A percentile compares a stretch with the other conserved stretches of the same genome.
phyloP scores from a whole-genome alignment of 1,140 invertebrate species.

The Lamellibrachia luymesi region DNA sequence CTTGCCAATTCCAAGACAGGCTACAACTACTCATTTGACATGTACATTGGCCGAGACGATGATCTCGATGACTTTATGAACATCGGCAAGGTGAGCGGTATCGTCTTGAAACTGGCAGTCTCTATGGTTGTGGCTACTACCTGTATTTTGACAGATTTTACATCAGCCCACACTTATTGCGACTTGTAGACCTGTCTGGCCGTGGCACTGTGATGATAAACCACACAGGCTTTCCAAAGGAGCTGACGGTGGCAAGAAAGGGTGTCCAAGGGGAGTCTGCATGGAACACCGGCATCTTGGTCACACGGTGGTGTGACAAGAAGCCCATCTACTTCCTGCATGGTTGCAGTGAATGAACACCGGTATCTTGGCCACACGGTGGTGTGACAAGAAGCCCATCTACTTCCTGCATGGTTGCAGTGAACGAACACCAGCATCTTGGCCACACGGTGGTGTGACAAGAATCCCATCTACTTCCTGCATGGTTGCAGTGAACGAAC shows the following conservation, averaged over 20 bases:
- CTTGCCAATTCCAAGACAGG: background rate
- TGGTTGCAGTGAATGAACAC: background rate
- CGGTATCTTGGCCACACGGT: background rate
- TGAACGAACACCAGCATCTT: background rate
- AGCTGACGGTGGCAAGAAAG: background rate
- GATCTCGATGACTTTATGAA: background rate
- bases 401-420: background rate
- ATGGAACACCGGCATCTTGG: background rate
- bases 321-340: background rate
- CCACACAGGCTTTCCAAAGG: background rate
- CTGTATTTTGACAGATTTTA: too few species aligned
- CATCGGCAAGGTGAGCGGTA: background rate
- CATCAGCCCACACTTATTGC: background rate
- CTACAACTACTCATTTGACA: background rate
- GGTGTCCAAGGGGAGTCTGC: background rate
- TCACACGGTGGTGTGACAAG: background rate
- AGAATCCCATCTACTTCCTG: background rate
- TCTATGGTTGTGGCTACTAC: too few species aligned
- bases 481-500: background rate
- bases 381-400: background rate
- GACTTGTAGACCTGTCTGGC: background rate
- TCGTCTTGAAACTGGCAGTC: too few species aligned
- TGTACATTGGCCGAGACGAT: background rate
- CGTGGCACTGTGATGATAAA: background rate
- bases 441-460: background rate